Evolutionary conservation across 2,797 vertebrate genomes (phyloP).

Genomic region (Dicrostonyx torquatus): DNA sequence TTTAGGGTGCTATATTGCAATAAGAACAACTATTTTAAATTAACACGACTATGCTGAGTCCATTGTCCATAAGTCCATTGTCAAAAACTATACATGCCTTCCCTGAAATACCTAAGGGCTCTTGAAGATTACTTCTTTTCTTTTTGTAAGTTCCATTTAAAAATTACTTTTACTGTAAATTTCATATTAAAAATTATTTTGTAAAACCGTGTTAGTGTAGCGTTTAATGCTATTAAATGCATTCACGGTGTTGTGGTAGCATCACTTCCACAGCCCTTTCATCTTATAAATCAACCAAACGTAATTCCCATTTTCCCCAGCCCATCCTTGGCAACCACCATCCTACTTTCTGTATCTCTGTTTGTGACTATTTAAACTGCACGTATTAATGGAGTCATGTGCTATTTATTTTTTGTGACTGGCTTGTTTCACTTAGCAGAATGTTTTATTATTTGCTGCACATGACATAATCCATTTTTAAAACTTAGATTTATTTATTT

Average conservation of each 20-base stretch:
- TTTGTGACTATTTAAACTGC: neutral
- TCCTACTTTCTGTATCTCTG: neutral
- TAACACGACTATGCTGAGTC: neutral
- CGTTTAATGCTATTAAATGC: neutral
- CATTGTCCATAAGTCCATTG: neutral
- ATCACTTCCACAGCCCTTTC: neutral
- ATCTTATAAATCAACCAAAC: neutral
- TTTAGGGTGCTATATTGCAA: neutral
- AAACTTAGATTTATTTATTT: neutral
- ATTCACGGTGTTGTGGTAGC: neutral
- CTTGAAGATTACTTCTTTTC: slow-evolving; percentile 20
- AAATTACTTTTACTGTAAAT: neutral
- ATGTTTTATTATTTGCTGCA: neutral
- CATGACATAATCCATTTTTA: neutral
- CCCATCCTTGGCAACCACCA: neutral
- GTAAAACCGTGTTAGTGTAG: neutral
- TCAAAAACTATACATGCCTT: slow-evolving; percentile 47
- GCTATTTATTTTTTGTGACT: neutral
- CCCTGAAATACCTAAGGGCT: neutral
- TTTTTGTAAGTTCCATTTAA: neutral
- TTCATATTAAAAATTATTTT: neutral
- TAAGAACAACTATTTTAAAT: slow-evolving; percentile 42
- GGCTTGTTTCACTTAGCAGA: neutral
- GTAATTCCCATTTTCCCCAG: neutral
- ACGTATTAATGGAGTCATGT: neutral